Evolutionary conservation across 2,888 invertebrate species (phyloP), one percentile per base, ranked within the genome.

Genomic region (Cryptocephalus primarius): DNA sequence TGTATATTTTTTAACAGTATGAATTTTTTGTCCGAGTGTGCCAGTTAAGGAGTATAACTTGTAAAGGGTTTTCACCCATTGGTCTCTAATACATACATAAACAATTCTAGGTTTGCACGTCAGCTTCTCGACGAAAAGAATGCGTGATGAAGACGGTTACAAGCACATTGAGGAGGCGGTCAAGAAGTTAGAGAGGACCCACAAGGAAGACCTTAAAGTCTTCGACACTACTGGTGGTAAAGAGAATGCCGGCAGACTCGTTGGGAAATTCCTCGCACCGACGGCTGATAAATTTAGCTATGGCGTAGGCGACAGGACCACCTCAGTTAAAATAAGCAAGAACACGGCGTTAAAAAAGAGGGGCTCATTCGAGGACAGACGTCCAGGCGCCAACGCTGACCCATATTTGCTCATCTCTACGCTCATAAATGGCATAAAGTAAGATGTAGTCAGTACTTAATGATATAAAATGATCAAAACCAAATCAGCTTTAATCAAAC

Each of bases 201-300:
- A 97, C 70, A 78, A 82, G 60, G 82, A 87, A 6, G 36, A 36
- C 12, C 36, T 36, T 36, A 36, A 36, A 36, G 36, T 4, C n/a
- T 36, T 36, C 6, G 96, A 96, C 71, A 94, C 93, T 8, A 83
- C 88, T 52, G 85, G 88, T 62, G 96, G 96, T 48, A 84, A 85
- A 68, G 95, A 96, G 75, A 96, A 97, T 72, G 90, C 88, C 66
- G 80, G 94, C 49, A 82, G 96, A 51, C 76, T 97, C 52, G 96
- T 92, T 41, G 96, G 96, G 45, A 79, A 79, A 56, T 92, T 91
- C 69, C 95, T 96, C 72, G 97, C 96, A 1, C 91, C 93, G 62
- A 88, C 86, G 61, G 93, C 95, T 68, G 86, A 90, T 66, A 90
- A 94, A 69, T 97, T 97, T 71, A 91, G 48, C 39, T 49, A 77